Base-by-base conservation (phyloP, 2,888 invertebrate genomes). In the Unio pictorum region DNA sequence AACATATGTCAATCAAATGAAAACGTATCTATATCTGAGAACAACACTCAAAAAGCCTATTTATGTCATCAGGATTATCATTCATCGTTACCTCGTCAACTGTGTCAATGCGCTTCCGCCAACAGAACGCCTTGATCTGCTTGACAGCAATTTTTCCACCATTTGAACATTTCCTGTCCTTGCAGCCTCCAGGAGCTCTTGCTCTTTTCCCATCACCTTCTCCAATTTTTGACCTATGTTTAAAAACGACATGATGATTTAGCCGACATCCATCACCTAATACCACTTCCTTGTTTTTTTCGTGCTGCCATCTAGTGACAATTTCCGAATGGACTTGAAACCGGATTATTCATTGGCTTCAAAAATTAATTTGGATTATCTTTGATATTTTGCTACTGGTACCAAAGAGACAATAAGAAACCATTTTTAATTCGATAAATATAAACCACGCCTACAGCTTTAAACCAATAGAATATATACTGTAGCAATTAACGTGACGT, bases 181-280 rank as follows among this genome's bases (percentile, higher is more conserved):
- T 83, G 97, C 96, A 85, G 97, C 98, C 90, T 98, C 97, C 91
- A 98, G 93, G 91, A 98, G 93, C 92, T 98, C 97, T 91, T 97
- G 96, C 91, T 98, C 97, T 92, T 96, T 96, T 90, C 97, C 97
- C 97, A 98, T 98, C 11, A 74, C 73, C 28, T 71, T 72, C 55
- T 76, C 75, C 28, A 80, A 34, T 64, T 75, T 76, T 62, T 71
- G 75, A 55, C 75, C 74, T 28, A 75, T 67, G 59, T 68, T 71
- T 30, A 72, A 64, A 56, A 79, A 76, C 28, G 76, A 72, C 76
- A 75, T 79, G 23, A 26, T 55, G 11, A 15, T 64, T 60, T 54
- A 23, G 64, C 59, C 11, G 17, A 11, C 20, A 18, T 64, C 54
- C 57, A 26, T 54, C 20, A 5, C 8, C 59, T 55, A 59, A 55